Evolutionary conservation across 1,140 invertebrate species (phyloP), one percentile per base, ranked within the genome.

Genomic region (Penaeus chinensis): DNA sequence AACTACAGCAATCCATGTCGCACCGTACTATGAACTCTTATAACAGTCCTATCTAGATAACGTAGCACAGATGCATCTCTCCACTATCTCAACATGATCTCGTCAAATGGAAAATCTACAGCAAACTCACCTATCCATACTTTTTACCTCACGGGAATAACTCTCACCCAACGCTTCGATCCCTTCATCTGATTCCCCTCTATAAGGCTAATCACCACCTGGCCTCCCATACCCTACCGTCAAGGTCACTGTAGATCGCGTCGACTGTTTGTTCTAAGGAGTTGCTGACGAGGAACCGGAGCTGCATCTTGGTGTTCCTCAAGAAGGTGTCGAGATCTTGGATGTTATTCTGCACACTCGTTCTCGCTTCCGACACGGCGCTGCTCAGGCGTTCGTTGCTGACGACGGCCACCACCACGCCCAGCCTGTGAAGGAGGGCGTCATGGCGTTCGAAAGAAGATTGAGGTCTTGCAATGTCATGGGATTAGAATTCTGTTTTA

Each of bases 231-330:
- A 8, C 54, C 10, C 54, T 61, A 87, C 86, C 86, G 61, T 87
- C 80, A 7, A 87, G 86, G 54, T 87, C 86, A 24, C 76, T 66
- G 37, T 65, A 42, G 27, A 87, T 87, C 27, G 81, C 86, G 20
- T 87, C 79, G 7, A 76, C 71, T 1, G 86, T 87, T 65, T 87
- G 69, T 60, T 87, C 86, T 11, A 82, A 62, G 71, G 86, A 82
- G 37, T 87, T 81, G 61, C 78, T 87, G 71, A 87, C 71, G 60
- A 87, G 86, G 71, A 47, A 83, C n/a, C 86, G 66, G 16, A 87
- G 86, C 42, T 87, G 86, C 80, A 87, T 82, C 86, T 87, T 87
- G 32, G 86, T 87, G 71, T 87, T 87, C 78, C 78, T 69, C 20
- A 87, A 81, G 80, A 87, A 87, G 32, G 80, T 87, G 62, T 87